These are phyloP conservation scores for Dasyurus viverrinus DNA, from an alignment of 2,113 vertebrate genomes.

Conservation along the genomic window DNA sequence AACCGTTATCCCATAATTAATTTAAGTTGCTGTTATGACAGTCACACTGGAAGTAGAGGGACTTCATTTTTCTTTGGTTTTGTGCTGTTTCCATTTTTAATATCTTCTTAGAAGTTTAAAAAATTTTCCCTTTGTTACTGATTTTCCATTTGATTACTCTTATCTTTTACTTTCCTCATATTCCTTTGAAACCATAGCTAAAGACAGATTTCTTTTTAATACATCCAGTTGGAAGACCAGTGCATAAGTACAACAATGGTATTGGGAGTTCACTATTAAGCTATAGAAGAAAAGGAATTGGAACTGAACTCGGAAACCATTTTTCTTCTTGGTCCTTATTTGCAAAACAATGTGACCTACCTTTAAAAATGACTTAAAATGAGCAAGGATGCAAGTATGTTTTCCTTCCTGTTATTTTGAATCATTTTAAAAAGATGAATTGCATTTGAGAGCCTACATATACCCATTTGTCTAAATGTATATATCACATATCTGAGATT, in stretches of 20 bases:
- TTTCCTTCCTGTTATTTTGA: background rate
- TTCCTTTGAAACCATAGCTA: constrained; percentile 39
- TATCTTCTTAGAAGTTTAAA: constrained; percentile 59
- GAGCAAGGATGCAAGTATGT: background rate
- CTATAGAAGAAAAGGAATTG: background rate
- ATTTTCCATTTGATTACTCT: constrained; percentile 64
- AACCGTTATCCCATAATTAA: constrained; percentile 24
- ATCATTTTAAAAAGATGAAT: background rate
- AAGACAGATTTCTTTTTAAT: constrained; percentile 65
- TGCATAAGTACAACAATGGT: background rate
- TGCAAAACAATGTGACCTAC: background rate
- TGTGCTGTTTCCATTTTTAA: constrained; percentile 63
- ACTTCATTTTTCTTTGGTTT: background rate
- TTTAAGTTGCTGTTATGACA: constrained; percentile 37
- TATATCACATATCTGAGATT: background rate
- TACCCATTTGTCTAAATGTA: background rate
- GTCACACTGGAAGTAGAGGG: constrained; percentile 9
- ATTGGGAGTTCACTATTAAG: constrained; percentile 8
- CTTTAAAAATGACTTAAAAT: background rate
- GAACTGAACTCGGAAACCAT: too few species aligned
- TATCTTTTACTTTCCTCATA: constrained; percentile 48
- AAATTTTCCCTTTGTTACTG: constrained; percentile 49
- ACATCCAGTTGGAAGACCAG: constrained; percentile 31
- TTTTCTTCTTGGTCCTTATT: background rate
- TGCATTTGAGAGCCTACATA: background rate